Evolutionary conservation across 2,888 invertebrate species (phyloP), one percentile per base, ranked within the genome.

Genomic region (Podotricha telesiphe): DNA sequence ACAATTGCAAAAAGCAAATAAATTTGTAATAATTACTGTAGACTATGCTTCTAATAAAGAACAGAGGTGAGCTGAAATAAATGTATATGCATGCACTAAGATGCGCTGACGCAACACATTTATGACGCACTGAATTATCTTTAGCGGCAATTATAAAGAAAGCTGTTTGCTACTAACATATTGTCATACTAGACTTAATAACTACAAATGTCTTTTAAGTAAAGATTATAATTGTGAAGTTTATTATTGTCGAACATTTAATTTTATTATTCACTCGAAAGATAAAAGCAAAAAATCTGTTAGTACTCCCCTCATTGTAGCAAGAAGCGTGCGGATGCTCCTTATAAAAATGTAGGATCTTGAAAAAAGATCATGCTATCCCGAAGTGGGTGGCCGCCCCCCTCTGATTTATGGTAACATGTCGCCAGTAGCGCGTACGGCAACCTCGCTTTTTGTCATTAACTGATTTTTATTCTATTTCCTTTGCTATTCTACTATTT

Each of bases 301-400:
- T 71, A 64, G 69, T 69, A 63, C 66, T 55, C 61, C 69, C 53
- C 66, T 69, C 66, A 61, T 63, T 71, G 67, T 67, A 69, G 69
- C 64, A 72, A 67, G 59, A 69, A 72, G 74, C 77, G 77, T 79
- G 78, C 84, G 84, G 82, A 87, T 85, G 82, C 80, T 85, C 85
- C 88, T 91, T 91, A 92, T 92, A 93, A 93, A 93, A 93, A 92
- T 92, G 90, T 91, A 85, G 90, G 89, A 90, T 89, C 89, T 85
- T 80, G 87, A 86, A 86, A 89, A 90, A 90, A 93, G 93, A 93
- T 93, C 92, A 93, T 91, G 89, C 90, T 85, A 82, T 76, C 79
- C 75, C 81, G 76, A 82, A 82, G 80, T 81, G 81, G 78, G 83
- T 86, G 87, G 80, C 83, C 81, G 78, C 81, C 82, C 85, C 89